Base-by-base conservation (phyloP, 2,797 vertebrate species). In the Syngnathus rostellatus region DNA sequence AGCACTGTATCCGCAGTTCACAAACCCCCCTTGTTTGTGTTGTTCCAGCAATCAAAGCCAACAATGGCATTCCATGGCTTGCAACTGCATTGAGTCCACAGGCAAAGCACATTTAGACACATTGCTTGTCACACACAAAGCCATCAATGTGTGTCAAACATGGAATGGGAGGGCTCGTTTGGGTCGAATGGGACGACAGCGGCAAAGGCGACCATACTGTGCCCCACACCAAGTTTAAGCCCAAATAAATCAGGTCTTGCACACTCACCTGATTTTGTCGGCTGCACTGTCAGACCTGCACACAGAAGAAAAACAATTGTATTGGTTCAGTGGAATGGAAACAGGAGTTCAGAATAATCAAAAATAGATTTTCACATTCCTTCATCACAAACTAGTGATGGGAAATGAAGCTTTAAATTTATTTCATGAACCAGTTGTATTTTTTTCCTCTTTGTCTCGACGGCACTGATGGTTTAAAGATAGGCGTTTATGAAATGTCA, bases 61-160 rank as follows among this genome's bases (percentile, higher is more conserved):
- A 92, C 89, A 91, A 90, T 83, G 74, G 77, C 86, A 92, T 90
- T 91, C 90, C 88, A 69, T 74, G 82, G 85, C 88, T 90, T 90
- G 88, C 87, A 89, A 89, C 88, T 89, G 84, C 88, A 89, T 89
- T 91, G 87, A 90, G 65, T 79, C 78, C 72, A 73, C 81, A 85
- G 72, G 81, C 76, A 80, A 78, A 84, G 76, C 65, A 71, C 73
- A 83, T 85, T 83, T 84, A 86, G 75, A 87, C 79, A 87, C 85
- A 83, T 82, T 76, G 70, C 73, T 66, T 63, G 43, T 51, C 1
- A n/a, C 1, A 19, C 68, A 89, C 88, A 88, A 86, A 87, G 81
- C 74, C 59, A 21, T 5, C 70, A 71, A 84, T 79, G 72, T 74
- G 73, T 75, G 80, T 83, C 80, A 83, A 72, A 68, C 77, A 76